Percentiles rank a stretch among this genome's conserved stretches.
phyloP scores from a whole-genome alignment of 2,113 vertebrate genomes.

The Panthera tigris region DNA sequence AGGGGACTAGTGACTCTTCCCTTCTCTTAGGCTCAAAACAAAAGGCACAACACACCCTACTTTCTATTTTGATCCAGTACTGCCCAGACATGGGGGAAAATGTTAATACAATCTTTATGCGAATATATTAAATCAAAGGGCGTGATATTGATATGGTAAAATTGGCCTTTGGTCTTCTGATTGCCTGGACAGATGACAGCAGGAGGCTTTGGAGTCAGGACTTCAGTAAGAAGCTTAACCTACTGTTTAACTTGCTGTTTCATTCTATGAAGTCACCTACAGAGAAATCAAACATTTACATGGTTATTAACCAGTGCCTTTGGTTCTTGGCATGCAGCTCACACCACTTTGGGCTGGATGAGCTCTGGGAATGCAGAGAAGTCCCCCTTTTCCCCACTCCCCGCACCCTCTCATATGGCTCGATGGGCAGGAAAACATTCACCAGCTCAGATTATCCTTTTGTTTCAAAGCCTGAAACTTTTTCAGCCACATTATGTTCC shows the following conservation, averaged over 20 bases:
- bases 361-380: conserved; percentile 63
- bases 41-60: not conserved
- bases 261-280: conserved; percentile 75
- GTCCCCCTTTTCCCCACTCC: conserved; percentile 67
- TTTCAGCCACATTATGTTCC: not conserved
- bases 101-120: not conserved
- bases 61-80: not conserved
- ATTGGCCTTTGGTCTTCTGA: conserved; percentile 71
- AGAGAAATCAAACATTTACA: conserved; percentile 80
- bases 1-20: not conserved
- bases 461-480: conserved; percentile 44
- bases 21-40: not conserved
- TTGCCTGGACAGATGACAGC: conserved; percentile 29
- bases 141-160: conserved; percentile 67
- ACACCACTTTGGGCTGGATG: conserved; percentile 70
- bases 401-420: conserved; percentile 48
- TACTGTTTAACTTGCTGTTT: conserved; percentile 63
- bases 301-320: conserved; percentile 78
- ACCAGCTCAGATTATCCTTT: conserved; percentile 66
- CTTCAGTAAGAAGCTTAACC: conserved; percentile 67
- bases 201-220: not conserved
- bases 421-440: conserved; percentile 64
- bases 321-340: conserved; percentile 70
- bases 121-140: conserved; percentile 76
- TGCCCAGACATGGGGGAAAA: not conserved